Percentiles rank a stretch among this genome's conserved stretches.
These are phyloP conservation scores for Slavum lentiscoides DNA, from an alignment of 2,888 invertebrate genomes.

Conservation along the genomic window DNA sequence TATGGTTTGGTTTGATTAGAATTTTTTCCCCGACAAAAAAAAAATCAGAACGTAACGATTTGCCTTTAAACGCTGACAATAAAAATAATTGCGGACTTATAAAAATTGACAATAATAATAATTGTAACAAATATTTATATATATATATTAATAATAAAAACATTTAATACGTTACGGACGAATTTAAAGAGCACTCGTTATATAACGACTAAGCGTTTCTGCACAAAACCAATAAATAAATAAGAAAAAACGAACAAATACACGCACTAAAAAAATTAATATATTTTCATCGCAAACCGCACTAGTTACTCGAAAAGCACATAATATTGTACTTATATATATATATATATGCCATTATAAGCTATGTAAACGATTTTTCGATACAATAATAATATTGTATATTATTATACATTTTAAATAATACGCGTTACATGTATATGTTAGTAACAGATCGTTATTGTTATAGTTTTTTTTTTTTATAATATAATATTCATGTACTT, in stretches of 20 bases:
- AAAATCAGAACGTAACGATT: background rate
- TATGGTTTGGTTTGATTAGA: no score
- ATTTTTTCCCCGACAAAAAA: no score
- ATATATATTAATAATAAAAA: no score
- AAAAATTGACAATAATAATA: no score
- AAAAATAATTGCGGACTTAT: background rate
- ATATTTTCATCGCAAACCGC: background rate
- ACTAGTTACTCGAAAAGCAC: conserved; percentile 42
- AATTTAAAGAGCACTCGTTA: conserved; percentile 49
- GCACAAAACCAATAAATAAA: background rate
- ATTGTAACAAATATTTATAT: no score
- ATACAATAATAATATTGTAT: no score
- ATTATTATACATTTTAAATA: background rate
- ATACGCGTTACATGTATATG: background rate
- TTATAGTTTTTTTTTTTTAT: no score
- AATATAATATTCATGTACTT: background rate
- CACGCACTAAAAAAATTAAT: background rate
- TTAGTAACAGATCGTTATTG: no score
- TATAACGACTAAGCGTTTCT: no score
- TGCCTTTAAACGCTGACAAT: conserved; percentile 37
- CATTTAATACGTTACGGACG: conserved; percentile 16
- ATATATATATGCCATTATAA: no score
- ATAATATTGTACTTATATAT: background rate
- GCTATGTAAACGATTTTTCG: no score
- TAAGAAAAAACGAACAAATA: background rate